phyloP scores from a whole-genome alignment of 2,113 vertebrate species.

The Phylloscopus whistleri region DNA sequence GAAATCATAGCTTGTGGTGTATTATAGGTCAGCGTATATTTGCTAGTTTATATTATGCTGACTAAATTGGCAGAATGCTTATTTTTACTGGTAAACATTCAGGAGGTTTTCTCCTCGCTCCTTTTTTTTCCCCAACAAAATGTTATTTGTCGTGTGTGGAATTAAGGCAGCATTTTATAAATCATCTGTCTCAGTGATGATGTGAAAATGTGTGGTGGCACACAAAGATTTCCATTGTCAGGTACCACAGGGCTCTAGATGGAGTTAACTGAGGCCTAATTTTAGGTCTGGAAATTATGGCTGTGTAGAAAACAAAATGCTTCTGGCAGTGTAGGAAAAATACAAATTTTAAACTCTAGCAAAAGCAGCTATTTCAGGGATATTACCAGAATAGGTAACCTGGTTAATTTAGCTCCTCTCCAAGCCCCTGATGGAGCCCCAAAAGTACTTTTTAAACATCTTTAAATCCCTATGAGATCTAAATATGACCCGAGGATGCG shows the following conservation, averaged over 20 bases:
- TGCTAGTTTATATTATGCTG: conserved; percentile 69
- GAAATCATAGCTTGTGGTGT: conserved; percentile 75
- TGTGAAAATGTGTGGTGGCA: conserved; percentile 43
- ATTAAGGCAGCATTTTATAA: conserved; percentile 41
- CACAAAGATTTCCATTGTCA: conserved; percentile 66
- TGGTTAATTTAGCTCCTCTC: neutral
- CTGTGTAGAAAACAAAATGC: conserved; percentile 13
- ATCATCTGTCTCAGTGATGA: neutral
- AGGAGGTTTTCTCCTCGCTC: conserved; percentile 40
- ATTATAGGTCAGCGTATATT: conserved; percentile 66
- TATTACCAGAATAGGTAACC: neutral
- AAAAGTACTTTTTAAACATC: neutral
- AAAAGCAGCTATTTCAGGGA: neutral
- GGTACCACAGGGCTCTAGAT: neutral
- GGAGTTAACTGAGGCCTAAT: conserved; percentile 44
- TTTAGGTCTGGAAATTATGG: conserved; percentile 38
- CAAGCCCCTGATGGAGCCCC: neutral
- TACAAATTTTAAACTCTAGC: conserved; percentile 9
- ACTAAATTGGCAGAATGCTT: conserved; percentile 68
- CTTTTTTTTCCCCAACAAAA: conserved; percentile 54
- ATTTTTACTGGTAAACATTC: conserved; percentile 77
- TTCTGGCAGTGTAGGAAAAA: conserved; percentile 42
- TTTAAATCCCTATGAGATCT: neutral
- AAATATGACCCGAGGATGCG: neutral
- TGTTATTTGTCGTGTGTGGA: conserved; percentile 52